phyloP scores from a whole-genome alignment of 2,888 invertebrate species.

The Microctonus hyperodae region DNA sequence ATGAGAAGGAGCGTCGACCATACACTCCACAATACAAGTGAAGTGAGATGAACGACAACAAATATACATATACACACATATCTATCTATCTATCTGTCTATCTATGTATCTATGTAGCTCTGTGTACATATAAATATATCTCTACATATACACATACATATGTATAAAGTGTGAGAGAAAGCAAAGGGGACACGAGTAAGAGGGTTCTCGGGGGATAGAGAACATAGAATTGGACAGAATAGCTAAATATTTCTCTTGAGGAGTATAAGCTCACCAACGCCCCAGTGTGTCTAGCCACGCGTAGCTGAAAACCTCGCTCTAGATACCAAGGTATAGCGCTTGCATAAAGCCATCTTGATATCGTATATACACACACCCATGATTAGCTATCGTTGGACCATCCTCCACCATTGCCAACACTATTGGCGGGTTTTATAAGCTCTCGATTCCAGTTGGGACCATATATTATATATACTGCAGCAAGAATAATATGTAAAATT shows the following conservation, averaged over 20 bases:
- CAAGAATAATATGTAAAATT: constrained; percentile 19
- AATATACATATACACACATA: constrained; percentile 25
- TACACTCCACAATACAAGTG: constrained; percentile 12
- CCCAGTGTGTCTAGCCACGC: constrained; percentile 45
- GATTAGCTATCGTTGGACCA: background rate
- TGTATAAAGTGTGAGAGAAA: constrained; percentile 32
- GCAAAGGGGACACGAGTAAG: constrained; percentile 34
- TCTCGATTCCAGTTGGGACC: constrained; percentile 23
- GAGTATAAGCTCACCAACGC: constrained; percentile 10
- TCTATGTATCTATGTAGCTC: too few species aligned
- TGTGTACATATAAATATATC: background rate
- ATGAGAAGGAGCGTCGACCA: constrained; percentile 27
- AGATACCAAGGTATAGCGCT: constrained; percentile 53
- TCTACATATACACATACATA: constrained; percentile 10
- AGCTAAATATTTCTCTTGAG: constrained; percentile 53
- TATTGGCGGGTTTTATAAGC: constrained; percentile 29
- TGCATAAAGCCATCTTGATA: constrained; percentile 54
- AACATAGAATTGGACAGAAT: constrained; percentile 40
- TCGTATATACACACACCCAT: constrained; percentile 29
- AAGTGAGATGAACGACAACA: constrained; percentile 24
- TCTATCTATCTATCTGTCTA: too few species aligned
- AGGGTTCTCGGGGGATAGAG: constrained; percentile 35
- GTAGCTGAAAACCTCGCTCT: constrained; percentile 50
- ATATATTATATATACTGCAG: background rate
- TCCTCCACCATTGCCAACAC: background rate